phyloP scores from a whole-genome alignment of 2,888 invertebrate genomes.

The Pimpla rufipes region DNA sequence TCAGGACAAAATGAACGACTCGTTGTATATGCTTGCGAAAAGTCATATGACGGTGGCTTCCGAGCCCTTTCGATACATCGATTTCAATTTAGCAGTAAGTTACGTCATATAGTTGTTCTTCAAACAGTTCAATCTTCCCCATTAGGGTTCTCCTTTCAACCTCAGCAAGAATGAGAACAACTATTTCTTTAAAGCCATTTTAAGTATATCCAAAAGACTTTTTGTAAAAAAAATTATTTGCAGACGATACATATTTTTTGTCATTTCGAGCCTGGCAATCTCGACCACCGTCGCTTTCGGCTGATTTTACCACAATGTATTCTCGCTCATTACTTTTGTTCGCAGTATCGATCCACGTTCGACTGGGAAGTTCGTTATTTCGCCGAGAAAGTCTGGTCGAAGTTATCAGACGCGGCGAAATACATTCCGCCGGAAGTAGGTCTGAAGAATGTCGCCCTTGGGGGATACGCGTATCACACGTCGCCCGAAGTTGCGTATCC shows the following conservation, averaged over 20 bases:
- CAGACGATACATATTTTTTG: no score
- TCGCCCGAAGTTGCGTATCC: conserved; percentile 80
- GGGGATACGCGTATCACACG: conserved; percentile 80
- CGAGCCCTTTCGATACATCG: conserved; percentile 77
- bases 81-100: conserved; percentile 75
- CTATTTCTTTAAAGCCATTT: no score
- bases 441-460: conserved; percentile 75
- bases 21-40: conserved; percentile 76
- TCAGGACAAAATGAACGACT: conserved; percentile 81
- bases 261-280: no score
- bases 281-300: no score
- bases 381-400: conserved; percentile 78
- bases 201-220: no score
- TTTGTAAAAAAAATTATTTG: no score
- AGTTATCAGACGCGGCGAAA: conserved; percentile 74
- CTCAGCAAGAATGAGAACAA: no score
- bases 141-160: background rate
- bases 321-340: background rate
- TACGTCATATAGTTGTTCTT: conserved; percentile 71
- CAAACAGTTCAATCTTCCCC: no score
- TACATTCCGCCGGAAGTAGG: conserved; percentile 76
- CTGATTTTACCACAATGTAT: no score
- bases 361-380: conserved; percentile 73
- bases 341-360: background rate
- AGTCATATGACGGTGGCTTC: conserved; percentile 76